These are phyloP conservation scores for Eutolmus rufibarbis DNA, from an alignment of 2,888 invertebrate species.

Conservation along the genomic window DNA sequence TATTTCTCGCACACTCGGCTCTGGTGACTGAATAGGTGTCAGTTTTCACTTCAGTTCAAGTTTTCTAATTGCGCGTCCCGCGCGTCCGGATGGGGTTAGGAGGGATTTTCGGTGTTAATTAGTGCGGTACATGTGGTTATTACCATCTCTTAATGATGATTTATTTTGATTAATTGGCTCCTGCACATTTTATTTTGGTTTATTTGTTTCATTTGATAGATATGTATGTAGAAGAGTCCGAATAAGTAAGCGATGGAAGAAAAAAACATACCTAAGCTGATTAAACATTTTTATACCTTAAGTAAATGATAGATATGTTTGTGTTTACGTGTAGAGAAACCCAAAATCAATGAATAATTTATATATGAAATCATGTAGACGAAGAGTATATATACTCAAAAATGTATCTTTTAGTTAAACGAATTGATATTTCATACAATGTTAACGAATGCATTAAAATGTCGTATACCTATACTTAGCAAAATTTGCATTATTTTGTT, in stretches of 20 bases:
- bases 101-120: neutral
- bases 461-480: too few species aligned
- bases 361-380: too few species aligned
- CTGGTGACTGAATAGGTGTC: neutral
- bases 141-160: neutral
- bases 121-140: neutral
- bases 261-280: neutral
- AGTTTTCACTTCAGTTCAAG: neutral
- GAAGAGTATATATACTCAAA: too few species aligned
- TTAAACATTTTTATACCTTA: neutral
- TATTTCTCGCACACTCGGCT: constrained; percentile 1
- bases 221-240: neutral
- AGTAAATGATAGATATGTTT: too few species aligned
- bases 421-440: too few species aligned
- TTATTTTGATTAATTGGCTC: neutral
- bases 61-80: neutral
- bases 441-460: too few species aligned
- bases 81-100: neutral
- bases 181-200: neutral
- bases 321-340: too few species aligned
- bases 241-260: neutral
- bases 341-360: too few species aligned
- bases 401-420: too few species aligned
- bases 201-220: neutral
- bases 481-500: too few species aligned